Evolutionary conservation across 2,797 vertebrate genomes (phyloP).

Genomic region (Falco berigora): DNA sequence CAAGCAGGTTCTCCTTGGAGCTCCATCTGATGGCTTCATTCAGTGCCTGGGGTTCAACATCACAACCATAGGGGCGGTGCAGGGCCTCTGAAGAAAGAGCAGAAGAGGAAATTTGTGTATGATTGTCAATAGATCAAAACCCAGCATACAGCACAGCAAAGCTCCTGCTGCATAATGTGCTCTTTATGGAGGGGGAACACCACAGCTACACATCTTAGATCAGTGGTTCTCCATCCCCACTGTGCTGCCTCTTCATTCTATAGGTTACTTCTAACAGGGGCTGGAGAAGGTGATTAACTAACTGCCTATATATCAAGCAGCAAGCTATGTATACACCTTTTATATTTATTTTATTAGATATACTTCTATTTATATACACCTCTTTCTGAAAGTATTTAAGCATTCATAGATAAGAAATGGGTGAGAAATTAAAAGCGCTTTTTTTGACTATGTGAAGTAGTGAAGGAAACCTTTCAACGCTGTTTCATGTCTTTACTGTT

Average conservation of each 20-base stretch:
- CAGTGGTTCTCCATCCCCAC: background rate
- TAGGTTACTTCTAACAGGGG: background rate
- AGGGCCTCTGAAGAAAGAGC: slow-evolving; percentile 83
- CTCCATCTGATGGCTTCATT: slow-evolving; percentile 98
- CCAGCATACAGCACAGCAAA: background rate
- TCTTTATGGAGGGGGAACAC: background rate
- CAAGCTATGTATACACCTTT: background rate
- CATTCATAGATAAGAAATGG: background rate
- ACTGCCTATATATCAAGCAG: background rate
- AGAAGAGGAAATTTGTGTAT: background rate
- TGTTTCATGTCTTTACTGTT: background rate
- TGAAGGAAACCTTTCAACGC: background rate
- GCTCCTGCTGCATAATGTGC: background rate
- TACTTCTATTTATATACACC: background rate
- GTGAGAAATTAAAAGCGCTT: background rate
- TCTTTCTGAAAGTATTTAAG: background rate
- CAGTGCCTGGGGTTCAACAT: slow-evolving; percentile 85
- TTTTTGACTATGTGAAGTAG: background rate
- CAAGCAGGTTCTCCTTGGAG: slow-evolving; percentile 98
- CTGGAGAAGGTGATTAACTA: background rate
- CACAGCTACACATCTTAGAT: background rate
- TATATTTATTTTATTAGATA: background rate
- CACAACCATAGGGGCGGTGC: slow-evolving; percentile 89
- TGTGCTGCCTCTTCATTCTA: background rate
- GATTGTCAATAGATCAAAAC: background rate